Base-by-base conservation (phyloP, 2,113 vertebrate genomes). In the Piaya cayana region DNA sequence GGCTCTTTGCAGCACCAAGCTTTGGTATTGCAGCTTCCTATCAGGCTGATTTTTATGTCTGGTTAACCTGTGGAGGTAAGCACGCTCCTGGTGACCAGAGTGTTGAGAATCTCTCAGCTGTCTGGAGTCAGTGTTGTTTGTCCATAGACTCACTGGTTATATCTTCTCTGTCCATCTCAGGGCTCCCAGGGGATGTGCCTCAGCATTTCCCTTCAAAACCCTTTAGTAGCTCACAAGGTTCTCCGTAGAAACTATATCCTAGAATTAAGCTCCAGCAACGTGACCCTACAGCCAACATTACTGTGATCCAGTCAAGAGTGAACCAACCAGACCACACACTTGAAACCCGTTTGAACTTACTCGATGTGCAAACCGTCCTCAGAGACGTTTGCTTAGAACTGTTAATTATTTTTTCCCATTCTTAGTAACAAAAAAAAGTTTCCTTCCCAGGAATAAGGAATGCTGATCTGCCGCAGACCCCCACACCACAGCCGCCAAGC, bases 281-380 rank as follows among this genome's bases (percentile, higher is more conserved):
- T 1, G 0, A 5, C 26, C 4, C 27, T 0, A 0, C 42, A n/a
- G 53, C 22, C 4, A 6, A 29, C 29, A 3, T 23, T 8, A 21
- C 43, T 60, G 79, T 5, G 1, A 21, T 19, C 45, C 21, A 22
- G 45, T 27, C 37, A 30, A 29, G 56, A 69, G 11, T 4, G 18
- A 58, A 12, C 11, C 0, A 1, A 15, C 42, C 37, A 45, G 69
- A 23, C 25, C 2, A 0, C 11, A 4, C 1, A 1, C 34, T n/a
- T 36, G 45, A 37, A 56, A 32, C 29, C 45, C 7, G 0, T 43
- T 49, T 15, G 64, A 50, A 32, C 72, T 64, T 39, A 21, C 11
- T 42, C 55, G 4, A 0, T 13, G 23, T 45, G 15, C 43, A 58
- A 20, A 30, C 45, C 2, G 3, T 50, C n/a, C 53, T 70, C 32